Evolutionary conservation across 2,888 invertebrate genomes (phyloP).

Genomic region (Chrysolina americana): DNA sequence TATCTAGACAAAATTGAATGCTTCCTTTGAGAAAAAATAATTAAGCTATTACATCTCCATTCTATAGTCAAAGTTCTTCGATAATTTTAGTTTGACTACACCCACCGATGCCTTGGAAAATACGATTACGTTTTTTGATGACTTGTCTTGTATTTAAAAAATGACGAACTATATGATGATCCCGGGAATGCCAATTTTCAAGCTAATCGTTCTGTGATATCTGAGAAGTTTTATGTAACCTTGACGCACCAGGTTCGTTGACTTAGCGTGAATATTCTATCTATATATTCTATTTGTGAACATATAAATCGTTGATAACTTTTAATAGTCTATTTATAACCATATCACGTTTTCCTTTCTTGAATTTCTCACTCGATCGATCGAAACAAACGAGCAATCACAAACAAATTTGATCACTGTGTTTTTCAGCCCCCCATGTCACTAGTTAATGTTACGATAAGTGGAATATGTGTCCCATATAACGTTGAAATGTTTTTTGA

Average conservation of each 20-base stretch:
- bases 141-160: too few relatives aligned
- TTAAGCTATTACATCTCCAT: too few relatives aligned
- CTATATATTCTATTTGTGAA: slow-evolving; percentile 29
- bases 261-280: slow-evolving; percentile 23
- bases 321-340: slow-evolving; percentile 22
- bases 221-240: slow-evolving; percentile 20
- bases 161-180: background rate
- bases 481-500: background rate
- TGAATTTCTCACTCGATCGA: background rate
- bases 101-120: background rate
- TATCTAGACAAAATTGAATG: background rate
- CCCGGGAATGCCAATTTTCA: slow-evolving; percentile 25
- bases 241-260: slow-evolving; percentile 3
- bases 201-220: slow-evolving; percentile 42
- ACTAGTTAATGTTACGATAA: background rate
- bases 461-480: background rate
- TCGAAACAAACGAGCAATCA: slow-evolving; percentile 29
- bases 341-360: slow-evolving; percentile 19
- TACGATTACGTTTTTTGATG: background rate
- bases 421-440: background rate
- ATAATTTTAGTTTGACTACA: too few relatives aligned
- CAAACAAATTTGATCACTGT: slow-evolving; percentile 39
- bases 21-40: background rate
- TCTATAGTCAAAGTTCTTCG: too few relatives aligned
- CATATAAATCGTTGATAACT: slow-evolving; percentile 23